Base-by-base conservation (phyloP, 2,888 invertebrate species). In the Tachystola acroxantha region DNA sequence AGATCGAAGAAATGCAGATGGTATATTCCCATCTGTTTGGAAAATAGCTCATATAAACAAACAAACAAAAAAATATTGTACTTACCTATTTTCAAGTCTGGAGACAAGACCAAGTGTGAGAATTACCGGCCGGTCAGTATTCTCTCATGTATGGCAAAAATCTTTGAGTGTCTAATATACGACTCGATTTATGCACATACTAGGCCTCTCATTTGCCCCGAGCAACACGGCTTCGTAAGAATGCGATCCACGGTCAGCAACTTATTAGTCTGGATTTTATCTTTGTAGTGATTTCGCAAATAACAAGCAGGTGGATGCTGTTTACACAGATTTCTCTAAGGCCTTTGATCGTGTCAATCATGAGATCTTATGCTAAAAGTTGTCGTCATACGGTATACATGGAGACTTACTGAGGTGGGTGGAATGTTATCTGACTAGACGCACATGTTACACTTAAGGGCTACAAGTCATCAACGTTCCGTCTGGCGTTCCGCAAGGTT, bases 61-160 rank as follows among this genome's bases (percentile, higher is more conserved):
- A n/a, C n/a, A n/a, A n/a, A n/a, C n/a, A n/a, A n/a, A n/a, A n/a
- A n/a, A n/a, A n/a, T n/a, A n/a, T n/a, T n/a, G n/a, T n/a, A n/a
- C n/a, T 31, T 32, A 12, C 34, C 39, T 12, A 26, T 39, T n/a
- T 32, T 34, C 22, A 39, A 39, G 26, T 13, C 25, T 9, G 39
- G 31, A 7, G 9, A 26, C 2, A 31, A 14, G 20, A 16, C 28
- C 6, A 25, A 19, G 7, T 13, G 34, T 1, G 34, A 34, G 25
- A 39, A 39, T 31, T 39, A 39, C 19, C 10, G 39, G 11, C 39
- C 39, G 3, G 20, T 39, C n/a, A 34, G 34, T 3, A 39, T 34
- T 19, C 12, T 39, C 13, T 34, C 30, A 10, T 30, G 26, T 19
- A 19, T 34, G 3, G 25, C 30, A 7, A 38, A 38, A 34, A 5